Conservation (phyloP, 2,113 vertebrate species). For the Hylia prasina region DNA sequence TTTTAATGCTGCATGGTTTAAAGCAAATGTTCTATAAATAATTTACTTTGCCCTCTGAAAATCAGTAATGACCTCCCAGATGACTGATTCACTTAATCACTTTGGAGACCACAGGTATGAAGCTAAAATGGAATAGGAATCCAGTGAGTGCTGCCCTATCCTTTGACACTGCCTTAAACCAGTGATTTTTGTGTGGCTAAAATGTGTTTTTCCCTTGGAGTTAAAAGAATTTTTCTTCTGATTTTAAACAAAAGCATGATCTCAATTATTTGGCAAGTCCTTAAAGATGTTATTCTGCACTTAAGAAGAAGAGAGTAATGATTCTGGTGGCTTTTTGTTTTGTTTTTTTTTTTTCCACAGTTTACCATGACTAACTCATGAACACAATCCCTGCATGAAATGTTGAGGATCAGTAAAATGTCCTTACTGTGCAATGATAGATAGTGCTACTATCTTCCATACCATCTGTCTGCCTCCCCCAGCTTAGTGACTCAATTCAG, state of each 20-base stretch:
- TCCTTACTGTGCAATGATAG: neutral
- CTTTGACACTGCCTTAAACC: neutral
- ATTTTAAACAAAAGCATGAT: slow-evolving; percentile 1
- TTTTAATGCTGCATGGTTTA: neutral
- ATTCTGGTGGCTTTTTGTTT: neutral
- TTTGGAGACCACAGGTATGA: neutral
- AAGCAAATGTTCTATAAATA: neutral
- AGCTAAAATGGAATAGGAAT: neutral
- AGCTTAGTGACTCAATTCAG: neutral
- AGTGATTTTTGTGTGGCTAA: neutral
- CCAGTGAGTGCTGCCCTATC: neutral
- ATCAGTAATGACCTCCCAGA: neutral
- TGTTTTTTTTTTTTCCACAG: neutral
- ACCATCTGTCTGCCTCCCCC: neutral
- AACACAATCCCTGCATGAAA: neutral
- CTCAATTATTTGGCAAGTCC: neutral
- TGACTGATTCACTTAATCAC: neutral
- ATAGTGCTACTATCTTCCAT: neutral
- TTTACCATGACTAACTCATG: neutral
- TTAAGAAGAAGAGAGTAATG: neutral
- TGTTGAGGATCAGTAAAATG: neutral
- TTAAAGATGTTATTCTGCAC: neutral
- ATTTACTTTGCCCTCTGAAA: neutral
- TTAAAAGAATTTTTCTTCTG: neutral
- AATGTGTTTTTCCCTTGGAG: neutral